Conservation (phyloP, 2,888 invertebrate genomes). For the Synanthedon tipuliformis region DNA sequence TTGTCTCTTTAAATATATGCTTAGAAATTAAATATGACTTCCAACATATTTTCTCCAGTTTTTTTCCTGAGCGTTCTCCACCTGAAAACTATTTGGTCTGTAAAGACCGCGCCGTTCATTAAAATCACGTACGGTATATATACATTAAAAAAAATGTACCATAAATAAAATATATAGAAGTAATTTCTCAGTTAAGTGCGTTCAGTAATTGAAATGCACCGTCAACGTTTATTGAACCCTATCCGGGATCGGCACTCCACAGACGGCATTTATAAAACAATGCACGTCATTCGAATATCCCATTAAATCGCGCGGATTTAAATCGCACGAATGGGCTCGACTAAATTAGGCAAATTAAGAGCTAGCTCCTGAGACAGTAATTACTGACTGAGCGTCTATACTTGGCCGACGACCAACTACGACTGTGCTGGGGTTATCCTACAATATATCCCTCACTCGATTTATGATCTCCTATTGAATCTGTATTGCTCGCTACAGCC, state of each 20-base stretch:
- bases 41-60: too few species aligned
- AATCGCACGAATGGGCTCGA: slow-evolving; percentile 42
- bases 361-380: slow-evolving; percentile 57
- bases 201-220: slow-evolving; percentile 2
- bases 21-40: too few species aligned
- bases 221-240: slow-evolving; percentile 8
- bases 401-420: slow-evolving; percentile 53
- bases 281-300: slow-evolving; percentile 60
- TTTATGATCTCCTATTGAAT: slow-evolving; percentile 27
- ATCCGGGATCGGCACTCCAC: not conserved
- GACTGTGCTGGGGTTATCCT: slow-evolving; percentile 16
- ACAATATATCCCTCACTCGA: slow-evolving; percentile 12
- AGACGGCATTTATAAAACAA: slow-evolving; percentile 31
- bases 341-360: slow-evolving; percentile 68
- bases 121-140: too few species aligned
- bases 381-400: slow-evolving; percentile 51
- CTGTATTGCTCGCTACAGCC: too few species aligned
- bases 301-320: slow-evolving; percentile 60
- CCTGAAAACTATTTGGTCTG: too few species aligned
- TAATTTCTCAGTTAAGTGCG: not conserved
- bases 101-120: too few species aligned
- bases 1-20: too few species aligned
- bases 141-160: too few species aligned
- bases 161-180: too few species aligned
- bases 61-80: too few species aligned